A percentile compares a stretch with the other conserved stretches of the same genome.
These are phyloP conservation scores for Desmophyllum pertusum DNA, from an alignment of 92 coral and sea anemone species.

Conservation along the genomic window DNA sequence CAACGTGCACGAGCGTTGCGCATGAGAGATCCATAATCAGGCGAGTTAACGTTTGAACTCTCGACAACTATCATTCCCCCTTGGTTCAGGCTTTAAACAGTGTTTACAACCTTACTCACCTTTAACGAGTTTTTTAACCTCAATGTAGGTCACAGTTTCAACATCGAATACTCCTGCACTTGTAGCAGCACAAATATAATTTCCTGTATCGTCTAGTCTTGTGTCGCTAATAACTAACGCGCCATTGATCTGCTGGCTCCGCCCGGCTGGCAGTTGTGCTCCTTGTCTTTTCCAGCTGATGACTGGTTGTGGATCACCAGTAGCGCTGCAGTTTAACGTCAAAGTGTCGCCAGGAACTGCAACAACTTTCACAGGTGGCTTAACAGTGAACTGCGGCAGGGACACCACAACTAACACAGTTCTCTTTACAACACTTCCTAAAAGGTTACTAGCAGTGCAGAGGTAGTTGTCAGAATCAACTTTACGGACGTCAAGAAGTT, in stretches of 20 bases:
- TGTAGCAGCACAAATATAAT: conserved; percentile 32
- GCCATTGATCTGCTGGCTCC: conserved; percentile 25
- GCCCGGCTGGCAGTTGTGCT: conserved; percentile 25
- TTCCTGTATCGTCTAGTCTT: conserved; percentile 23
- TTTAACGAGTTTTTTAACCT: too few species aligned
- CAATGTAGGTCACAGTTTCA: background rate
- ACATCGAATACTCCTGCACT: conserved; percentile 30
- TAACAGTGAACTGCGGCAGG: conserved; percentile 31
- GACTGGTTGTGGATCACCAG: conserved; percentile 38
- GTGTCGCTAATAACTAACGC: conserved; percentile 12
- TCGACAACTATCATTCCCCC: too few species aligned
- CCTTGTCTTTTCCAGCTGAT: conserved; percentile 52
- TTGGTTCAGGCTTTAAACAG: too few species aligned
- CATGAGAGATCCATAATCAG: too few species aligned
- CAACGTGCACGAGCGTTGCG: too few species aligned
- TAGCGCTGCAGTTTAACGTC: conserved; percentile 45
- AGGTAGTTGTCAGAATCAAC: conserved; percentile 50
- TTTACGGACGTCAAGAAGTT: conserved; percentile 8
- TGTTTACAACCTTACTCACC: too few species aligned
- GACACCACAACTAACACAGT: conserved; percentile 33
- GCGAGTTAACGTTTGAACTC: too few species aligned
- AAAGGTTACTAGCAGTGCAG: conserved; percentile 50
- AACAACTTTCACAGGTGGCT: conserved; percentile 24
- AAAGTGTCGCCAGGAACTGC: background rate
- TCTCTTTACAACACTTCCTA: conserved; percentile 33